Evolutionary conservation across 1,140 invertebrate species (phyloP).

Genomic region (Calliopsis andreniformis): DNA sequence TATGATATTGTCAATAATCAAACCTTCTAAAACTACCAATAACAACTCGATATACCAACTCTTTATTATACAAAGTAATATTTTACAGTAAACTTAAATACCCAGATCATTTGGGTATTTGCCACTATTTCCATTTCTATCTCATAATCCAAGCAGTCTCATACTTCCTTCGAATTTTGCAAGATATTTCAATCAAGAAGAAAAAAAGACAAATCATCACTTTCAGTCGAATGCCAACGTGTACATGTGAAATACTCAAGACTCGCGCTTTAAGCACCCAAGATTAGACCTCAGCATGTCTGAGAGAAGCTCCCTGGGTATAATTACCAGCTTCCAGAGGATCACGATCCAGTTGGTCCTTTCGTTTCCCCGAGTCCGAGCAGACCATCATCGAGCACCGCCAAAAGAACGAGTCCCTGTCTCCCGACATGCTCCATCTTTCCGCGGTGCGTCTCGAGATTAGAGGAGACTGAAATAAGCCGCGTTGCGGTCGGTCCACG

Average conservation of each 20-base stretch:
- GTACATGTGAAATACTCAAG: background rate
- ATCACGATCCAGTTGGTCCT: background rate
- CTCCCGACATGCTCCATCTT: conserved; percentile 4
- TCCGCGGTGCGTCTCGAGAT: conserved; percentile 32
- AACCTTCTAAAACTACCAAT: too few relatives aligned
- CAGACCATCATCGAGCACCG: conserved; percentile 22
- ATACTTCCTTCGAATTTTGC: too few relatives aligned
- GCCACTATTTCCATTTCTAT: too few relatives aligned
- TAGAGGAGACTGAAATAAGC: conserved; percentile 41
- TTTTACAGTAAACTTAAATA: too few relatives aligned
- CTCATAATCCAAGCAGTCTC: too few relatives aligned
- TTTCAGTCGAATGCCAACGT: too few relatives aligned
- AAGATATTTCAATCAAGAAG: too few relatives aligned
- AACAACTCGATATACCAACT: too few relatives aligned
- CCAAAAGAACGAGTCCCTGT: conserved; percentile 27
- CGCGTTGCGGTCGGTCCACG: conserved; percentile 1
- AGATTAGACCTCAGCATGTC: conserved; percentile 6
- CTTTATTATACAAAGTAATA: too few relatives aligned
- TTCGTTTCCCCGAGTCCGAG: conserved; percentile 13
- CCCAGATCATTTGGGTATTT: too few relatives aligned
- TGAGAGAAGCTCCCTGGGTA: background rate
- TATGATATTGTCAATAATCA: too few relatives aligned
- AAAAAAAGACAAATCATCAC: too few relatives aligned
- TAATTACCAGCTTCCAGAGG: conserved; percentile 36
- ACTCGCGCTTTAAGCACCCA: conserved; percentile 28